These are phyloP conservation scores for Uropetala carovei DNA, from an alignment of 2,888 invertebrate genomes.

Conservation along the genomic window DNA sequence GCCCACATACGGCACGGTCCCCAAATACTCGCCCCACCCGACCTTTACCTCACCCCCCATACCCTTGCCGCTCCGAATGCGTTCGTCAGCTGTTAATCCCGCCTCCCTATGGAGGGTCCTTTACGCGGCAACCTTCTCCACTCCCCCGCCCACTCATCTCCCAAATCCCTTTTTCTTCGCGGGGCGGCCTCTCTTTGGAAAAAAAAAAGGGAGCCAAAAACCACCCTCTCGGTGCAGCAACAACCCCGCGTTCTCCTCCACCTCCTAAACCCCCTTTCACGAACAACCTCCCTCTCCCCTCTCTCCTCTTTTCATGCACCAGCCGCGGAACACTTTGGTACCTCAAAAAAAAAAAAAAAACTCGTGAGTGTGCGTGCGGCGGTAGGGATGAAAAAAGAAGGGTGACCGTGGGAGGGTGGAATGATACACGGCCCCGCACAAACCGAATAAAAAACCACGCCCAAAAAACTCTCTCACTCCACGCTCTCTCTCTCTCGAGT, in stretches of 20 bases:
- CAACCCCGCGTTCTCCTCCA: neutral
- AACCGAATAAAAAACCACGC: slow-evolving; percentile 13
- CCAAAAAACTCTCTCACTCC: neutral
- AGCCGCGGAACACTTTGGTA: neutral
- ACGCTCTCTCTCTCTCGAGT: neutral
- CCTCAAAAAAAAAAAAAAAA: neutral
- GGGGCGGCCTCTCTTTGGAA: neutral
- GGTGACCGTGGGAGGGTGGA: neutral
- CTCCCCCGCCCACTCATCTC: neutral
- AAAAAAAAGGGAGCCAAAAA: neutral
- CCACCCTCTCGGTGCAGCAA: neutral
- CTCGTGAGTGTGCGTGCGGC: neutral
- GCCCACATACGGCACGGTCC: neutral
- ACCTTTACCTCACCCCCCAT: neutral
- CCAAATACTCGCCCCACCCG: too few species aligned
- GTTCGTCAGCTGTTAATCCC: slow-evolving; percentile 56
- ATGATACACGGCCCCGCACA: neutral
- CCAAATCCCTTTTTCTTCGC: neutral
- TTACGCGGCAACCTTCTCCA: neutral
- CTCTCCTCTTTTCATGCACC: neutral
- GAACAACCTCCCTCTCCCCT: neutral
- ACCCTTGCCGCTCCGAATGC: neutral
- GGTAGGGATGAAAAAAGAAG: neutral
- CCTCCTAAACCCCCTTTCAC: neutral
- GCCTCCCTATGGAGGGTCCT: slow-evolving; percentile 3